These are phyloP conservation scores for Grapholita molesta DNA, from an alignment of 1,140 invertebrate species.

Conservation along the genomic window DNA sequence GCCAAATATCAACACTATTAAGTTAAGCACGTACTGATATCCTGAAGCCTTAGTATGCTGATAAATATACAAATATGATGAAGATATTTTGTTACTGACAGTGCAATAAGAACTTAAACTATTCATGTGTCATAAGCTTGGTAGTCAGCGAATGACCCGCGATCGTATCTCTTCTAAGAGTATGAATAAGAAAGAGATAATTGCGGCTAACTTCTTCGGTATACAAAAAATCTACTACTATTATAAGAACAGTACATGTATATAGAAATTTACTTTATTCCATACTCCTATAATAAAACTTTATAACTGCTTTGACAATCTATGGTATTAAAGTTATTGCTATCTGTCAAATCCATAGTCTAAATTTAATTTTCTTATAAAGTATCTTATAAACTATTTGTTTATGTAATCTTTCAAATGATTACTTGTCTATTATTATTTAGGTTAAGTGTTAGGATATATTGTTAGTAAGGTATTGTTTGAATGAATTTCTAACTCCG, in stretches of 20 bases:
- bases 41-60: not conserved
- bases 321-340: too few species aligned
- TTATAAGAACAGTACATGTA: too few species aligned
- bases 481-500: not conserved
- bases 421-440: not conserved
- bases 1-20: not conserved
- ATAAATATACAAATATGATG: not conserved
- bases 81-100: not conserved
- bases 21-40: not conserved
- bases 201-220: too few species aligned
- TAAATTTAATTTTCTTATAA: not conserved
- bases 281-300: too few species aligned
- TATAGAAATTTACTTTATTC: too few species aligned
- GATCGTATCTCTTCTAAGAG: too few species aligned
- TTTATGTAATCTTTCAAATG: not conserved
- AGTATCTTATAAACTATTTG: not conserved
- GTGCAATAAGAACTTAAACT: not conserved
- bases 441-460: not conserved
- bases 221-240: too few species aligned
- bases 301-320: too few species aligned
- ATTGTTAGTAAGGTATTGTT: not conserved
- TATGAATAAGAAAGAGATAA: too few species aligned
- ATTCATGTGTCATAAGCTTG: not conserved
- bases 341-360: too few species aligned
- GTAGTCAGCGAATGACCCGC: too few species aligned